These are phyloP conservation scores for Nephrotoma guestfalica DNA, from an alignment of 2,888 invertebrate genomes.

Conservation along the genomic window DNA sequence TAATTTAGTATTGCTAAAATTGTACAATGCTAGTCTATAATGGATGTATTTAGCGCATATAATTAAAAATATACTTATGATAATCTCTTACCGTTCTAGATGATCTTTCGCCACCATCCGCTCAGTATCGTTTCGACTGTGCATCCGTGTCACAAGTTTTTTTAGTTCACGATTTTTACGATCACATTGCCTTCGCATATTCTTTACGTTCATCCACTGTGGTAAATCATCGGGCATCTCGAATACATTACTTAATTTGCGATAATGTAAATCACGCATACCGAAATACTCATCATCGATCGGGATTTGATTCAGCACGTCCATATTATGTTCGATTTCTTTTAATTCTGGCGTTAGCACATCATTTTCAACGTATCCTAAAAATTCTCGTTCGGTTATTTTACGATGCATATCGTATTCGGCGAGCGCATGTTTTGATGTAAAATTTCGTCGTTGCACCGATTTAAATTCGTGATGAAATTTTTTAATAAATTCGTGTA, in stretches of 20 bases:
- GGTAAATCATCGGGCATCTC: slow-evolving; percentile 13
- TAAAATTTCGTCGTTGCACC: slow-evolving; percentile 11
- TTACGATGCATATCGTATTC: slow-evolving; percentile 10
- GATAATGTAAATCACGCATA: slow-evolving; percentile 12
- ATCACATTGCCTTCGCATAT: slow-evolving; percentile 12
- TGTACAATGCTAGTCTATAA: not conserved
- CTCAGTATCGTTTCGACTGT: slow-evolving; percentile 10
- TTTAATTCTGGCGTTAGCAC: slow-evolving; percentile 8
- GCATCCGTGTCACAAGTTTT: slow-evolving; percentile 8
- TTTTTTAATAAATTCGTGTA: slow-evolving; percentile 33
- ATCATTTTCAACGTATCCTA: slow-evolving; percentile 9
- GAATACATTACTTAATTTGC: slow-evolving; percentile 5
- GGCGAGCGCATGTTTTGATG: slow-evolving; percentile 8
- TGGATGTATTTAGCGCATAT: not conserved
- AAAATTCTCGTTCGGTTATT: slow-evolving; percentile 11
- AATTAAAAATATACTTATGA: not conserved
- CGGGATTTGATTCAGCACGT: slow-evolving; percentile 8
- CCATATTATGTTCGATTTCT: slow-evolving; percentile 10
- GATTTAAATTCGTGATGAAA: slow-evolving; percentile 31
- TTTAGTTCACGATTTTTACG: slow-evolving; percentile 11
- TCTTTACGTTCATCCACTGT: slow-evolving; percentile 12
- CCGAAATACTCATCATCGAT: slow-evolving; percentile 10
- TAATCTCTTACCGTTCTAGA: slow-evolving; percentile 12
- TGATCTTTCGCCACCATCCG: slow-evolving; percentile 10
- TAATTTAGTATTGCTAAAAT: not conserved